A percentile compares a stretch with the other conserved stretches of the same genome.
phyloP scores from a whole-genome alignment of 2,888 invertebrate genomes.

The Endomychus coccineus region DNA sequence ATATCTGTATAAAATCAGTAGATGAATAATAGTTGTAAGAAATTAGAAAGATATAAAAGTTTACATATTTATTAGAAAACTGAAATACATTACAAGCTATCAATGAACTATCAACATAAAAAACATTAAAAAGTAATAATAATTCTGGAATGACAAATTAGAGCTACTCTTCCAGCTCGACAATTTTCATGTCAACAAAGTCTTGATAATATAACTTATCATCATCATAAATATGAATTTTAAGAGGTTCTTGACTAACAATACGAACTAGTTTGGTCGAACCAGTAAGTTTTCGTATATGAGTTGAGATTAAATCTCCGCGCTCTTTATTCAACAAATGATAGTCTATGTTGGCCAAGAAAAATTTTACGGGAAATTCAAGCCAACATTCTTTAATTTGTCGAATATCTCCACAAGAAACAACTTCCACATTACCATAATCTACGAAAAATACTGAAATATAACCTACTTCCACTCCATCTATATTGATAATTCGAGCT shows the following conservation, averaged over 20 bases:
- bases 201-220: slow-evolving; percentile 28
- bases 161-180: slow-evolving; percentile 1
- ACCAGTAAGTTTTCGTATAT: slow-evolving; percentile 23
- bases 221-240: slow-evolving; percentile 29
- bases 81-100: too few species aligned
- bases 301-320: slow-evolving; percentile 16
- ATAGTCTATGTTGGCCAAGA: slow-evolving; percentile 45
- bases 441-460: slow-evolving; percentile 66
- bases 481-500: slow-evolving; percentile 52
- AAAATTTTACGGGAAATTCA: slow-evolving; percentile 47
- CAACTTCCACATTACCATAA: slow-evolving; percentile 59
- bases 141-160: neutral
- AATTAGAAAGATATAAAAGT: too few species aligned
- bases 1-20: too few species aligned
- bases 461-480: slow-evolving; percentile 34
- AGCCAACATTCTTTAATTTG: slow-evolving; percentile 48
- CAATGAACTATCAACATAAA: too few species aligned
- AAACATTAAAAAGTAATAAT: too few species aligned
- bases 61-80: too few species aligned
- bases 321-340: slow-evolving; percentile 15
- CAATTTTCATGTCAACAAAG: slow-evolving; percentile 23
- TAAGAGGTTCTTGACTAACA: slow-evolving; percentile 26
- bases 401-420: slow-evolving; percentile 45
- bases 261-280: slow-evolving; percentile 25
- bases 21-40: too few species aligned